phyloP scores from a whole-genome alignment of 2,113 vertebrate species.

The Piprites chloris region DNA sequence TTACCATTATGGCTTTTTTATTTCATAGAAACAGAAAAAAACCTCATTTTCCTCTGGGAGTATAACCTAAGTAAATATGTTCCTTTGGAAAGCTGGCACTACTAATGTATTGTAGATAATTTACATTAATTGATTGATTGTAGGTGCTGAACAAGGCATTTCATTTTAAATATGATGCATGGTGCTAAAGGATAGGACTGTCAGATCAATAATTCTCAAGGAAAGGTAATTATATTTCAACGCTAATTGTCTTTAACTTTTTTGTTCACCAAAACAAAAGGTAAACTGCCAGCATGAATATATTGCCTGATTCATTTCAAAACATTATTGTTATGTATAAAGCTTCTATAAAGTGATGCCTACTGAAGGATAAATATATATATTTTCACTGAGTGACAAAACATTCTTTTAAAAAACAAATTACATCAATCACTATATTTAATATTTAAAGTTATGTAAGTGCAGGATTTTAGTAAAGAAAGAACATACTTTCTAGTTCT shows the following conservation, averaged over 20 bases:
- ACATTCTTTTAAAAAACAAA: not conserved
- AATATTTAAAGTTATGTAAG: not conserved
- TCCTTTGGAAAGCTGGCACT: not conserved
- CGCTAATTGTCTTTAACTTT: conserved; percentile 49
- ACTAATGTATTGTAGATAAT: not conserved
- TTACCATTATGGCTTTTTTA: not conserved
- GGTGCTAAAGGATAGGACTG: conserved; percentile 19
- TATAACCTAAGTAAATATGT: not conserved
- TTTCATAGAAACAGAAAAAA: not conserved
- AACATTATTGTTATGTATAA: not conserved
- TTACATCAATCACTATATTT: not conserved
- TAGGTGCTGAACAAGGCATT: not conserved
- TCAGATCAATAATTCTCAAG: conserved; percentile 54
- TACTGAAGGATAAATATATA: not conserved
- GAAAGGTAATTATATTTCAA: conserved; percentile 31
- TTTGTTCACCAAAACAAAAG: conserved; percentile 19
- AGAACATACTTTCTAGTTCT: not conserved
- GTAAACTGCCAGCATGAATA: not conserved
- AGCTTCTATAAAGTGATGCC: not conserved
- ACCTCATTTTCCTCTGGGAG: not conserved
- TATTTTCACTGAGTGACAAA: not conserved
- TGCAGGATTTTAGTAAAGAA: not conserved
- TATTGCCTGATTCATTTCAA: not conserved
- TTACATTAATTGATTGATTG: conserved; percentile 24
- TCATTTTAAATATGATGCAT: conserved; percentile 35